phyloP scores from a whole-genome alignment of 2,888 invertebrate genomes.

The Aplocera efformata region DNA sequence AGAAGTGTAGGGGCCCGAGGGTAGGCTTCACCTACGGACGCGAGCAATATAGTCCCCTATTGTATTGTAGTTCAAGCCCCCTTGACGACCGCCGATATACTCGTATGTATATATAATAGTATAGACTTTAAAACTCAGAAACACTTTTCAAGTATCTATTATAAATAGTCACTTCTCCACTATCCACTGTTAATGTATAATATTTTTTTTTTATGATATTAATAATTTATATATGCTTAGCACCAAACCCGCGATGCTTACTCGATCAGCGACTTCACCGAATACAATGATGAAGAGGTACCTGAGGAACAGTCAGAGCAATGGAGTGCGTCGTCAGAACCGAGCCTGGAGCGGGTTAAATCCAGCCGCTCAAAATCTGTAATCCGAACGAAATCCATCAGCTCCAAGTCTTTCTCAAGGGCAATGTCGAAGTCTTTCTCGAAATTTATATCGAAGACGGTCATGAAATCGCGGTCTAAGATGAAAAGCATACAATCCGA shows the following conservation, averaged over 20 bases:
- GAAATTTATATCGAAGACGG: constrained; percentile 39
- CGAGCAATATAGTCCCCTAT: too few relatives aligned
- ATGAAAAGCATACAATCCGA: constrained; percentile 29
- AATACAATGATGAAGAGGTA: constrained; percentile 27
- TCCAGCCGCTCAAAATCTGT: constrained; percentile 34
- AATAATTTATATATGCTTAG: background rate
- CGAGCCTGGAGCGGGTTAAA: constrained; percentile 29
- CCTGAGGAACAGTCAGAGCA: constrained; percentile 42
- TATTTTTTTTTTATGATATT: background rate
- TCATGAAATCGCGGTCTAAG: constrained; percentile 32
- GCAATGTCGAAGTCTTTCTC: constrained; percentile 41
- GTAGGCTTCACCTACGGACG: too few relatives aligned
- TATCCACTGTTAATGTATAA: too few relatives aligned
- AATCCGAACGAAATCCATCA: constrained; percentile 36
- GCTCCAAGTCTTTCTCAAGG: constrained; percentile 30
- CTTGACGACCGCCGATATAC: too few relatives aligned
- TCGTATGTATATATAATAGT: too few relatives aligned
- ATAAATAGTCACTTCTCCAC: too few relatives aligned
- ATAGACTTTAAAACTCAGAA: too few relatives aligned
- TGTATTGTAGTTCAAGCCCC: too few relatives aligned
- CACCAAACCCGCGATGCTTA: constrained; percentile 9
- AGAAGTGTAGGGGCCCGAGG: too few relatives aligned
- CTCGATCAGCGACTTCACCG: constrained; percentile 42
- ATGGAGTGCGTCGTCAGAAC: constrained; percentile 44
- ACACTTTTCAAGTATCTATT: too few relatives aligned